phyloP scores from a whole-genome alignment of 2,797 vertebrate genomes.

The Myiotriccus ornatus region DNA sequence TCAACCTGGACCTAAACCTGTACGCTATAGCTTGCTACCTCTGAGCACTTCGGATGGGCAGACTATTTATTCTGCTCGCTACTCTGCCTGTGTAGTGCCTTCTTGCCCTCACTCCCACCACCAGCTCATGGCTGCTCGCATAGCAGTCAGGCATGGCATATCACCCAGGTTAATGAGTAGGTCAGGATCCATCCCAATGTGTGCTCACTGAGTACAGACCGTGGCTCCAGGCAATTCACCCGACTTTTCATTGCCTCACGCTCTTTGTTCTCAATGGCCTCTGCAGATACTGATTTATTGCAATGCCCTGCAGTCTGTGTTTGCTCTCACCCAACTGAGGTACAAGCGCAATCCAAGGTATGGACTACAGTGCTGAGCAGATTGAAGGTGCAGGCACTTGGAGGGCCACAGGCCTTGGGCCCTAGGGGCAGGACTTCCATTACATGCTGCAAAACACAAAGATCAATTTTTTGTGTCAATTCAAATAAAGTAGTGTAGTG shows the following conservation, averaged over 20 bases:
- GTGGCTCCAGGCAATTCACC: neutral
- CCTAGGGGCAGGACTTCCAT: neutral
- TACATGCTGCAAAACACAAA: neutral
- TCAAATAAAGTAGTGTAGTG: neutral
- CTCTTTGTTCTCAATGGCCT: neutral
- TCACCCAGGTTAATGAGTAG: neutral
- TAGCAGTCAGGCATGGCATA: neutral
- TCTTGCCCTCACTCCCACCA: neutral
- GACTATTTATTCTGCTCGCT: neutral
- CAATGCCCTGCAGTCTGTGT: neutral
- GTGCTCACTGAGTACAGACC: neutral
- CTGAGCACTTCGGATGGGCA: neutral
- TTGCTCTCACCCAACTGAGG: neutral
- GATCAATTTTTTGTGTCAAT: neutral
- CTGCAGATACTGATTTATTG: neutral
- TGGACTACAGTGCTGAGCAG: neutral
- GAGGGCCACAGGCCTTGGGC: accelerated
- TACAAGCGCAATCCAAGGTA: accelerated
- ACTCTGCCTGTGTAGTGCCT: neutral
- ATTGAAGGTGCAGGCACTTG: neutral
- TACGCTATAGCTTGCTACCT: neutral
- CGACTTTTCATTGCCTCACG: neutral
- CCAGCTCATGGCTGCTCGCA: neutral
- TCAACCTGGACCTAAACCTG: neutral
- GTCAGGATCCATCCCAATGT: neutral